Evolutionary conservation across 2,888 invertebrate genomes (phyloP).

Genomic region (Linnaemya tessellans): DNA sequence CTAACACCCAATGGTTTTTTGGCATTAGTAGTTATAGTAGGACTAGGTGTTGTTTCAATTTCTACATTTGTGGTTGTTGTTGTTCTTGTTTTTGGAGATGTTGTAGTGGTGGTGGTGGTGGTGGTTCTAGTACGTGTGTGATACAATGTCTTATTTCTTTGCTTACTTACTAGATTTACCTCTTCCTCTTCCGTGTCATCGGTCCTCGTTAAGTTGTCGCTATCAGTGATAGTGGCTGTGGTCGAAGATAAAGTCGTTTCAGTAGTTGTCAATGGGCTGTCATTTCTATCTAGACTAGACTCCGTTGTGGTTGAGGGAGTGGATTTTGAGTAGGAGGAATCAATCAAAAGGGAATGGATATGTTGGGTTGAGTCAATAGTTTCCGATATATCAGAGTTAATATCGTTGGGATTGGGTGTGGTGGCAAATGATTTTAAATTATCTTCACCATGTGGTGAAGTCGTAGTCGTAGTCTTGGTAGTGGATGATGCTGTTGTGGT

Average conservation of each 20-base stretch:
- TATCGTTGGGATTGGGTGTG: conserved; percentile 69
- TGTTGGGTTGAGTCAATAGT: conserved; percentile 67
- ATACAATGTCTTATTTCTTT: conserved; percentile 71
- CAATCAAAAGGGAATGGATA: conserved; percentile 71
- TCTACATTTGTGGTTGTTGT: conserved; percentile 64
- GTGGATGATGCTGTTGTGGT: conserved; percentile 75
- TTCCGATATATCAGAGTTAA: conserved; percentile 64
- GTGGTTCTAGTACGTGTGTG: conserved; percentile 73
- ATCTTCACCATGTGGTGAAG: conserved; percentile 55
- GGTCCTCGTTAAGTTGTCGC: conserved; percentile 71
- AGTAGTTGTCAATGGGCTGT: conserved; percentile 63
- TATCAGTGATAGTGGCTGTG: conserved; percentile 40
- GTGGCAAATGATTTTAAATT: conserved; percentile 62
- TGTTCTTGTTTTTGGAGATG: conserved; percentile 72
- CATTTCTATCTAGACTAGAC: conserved; percentile 75
- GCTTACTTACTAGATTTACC: conserved; percentile 76
- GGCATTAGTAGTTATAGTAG: conserved; percentile 54
- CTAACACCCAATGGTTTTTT: conserved; percentile 75
- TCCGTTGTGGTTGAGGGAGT: conserved; percentile 71
- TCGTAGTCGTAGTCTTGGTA: conserved; percentile 70
- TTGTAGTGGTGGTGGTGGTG: conserved; percentile 73
- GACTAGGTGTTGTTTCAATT: conserved; percentile 65
- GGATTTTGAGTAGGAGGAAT: conserved; percentile 70
- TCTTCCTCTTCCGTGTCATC: conserved; percentile 73
- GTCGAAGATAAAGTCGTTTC: conserved; percentile 57